A percentile compares a stretch with the other conserved stretches of the same genome.
Conservation (phyloP, 2,113 vertebrate genomes). For the Andinoacara biseriatus region DNA sequence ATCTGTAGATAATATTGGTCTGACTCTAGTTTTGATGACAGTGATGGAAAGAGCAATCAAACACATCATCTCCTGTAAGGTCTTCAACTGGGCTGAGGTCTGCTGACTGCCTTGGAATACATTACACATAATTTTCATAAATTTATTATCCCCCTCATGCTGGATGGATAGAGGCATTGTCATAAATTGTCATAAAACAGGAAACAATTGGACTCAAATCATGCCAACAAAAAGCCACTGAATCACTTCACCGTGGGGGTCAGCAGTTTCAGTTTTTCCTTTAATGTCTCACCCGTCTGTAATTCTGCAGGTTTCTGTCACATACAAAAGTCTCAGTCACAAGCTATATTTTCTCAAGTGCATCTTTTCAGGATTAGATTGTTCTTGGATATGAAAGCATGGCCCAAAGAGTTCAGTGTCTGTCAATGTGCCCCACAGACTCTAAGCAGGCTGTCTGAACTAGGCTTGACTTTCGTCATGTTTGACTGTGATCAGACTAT, state of each 20-base stretch:
- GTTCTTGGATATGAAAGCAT: background rate
- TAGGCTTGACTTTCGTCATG: conserved; percentile 5
- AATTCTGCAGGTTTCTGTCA: background rate
- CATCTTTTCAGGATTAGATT: background rate
- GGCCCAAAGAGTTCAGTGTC: background rate
- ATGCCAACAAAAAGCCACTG: background rate
- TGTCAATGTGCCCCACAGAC: background rate
- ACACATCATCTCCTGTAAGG: background rate
- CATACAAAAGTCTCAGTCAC: background rate
- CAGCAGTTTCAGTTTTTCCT: background rate
- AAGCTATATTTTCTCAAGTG: background rate
- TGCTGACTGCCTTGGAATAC: background rate
- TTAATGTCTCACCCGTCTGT: background rate
- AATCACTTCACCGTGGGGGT: background rate
- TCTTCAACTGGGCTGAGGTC: background rate
- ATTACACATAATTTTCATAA: background rate
- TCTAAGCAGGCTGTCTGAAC: background rate
- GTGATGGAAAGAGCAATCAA: background rate
- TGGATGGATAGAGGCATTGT: too few relatives aligned
- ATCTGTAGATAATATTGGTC: background rate
- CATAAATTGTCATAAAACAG: too few relatives aligned
- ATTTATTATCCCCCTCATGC: background rate
- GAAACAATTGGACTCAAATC: too few relatives aligned
- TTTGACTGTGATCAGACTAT: conserved; percentile 21
- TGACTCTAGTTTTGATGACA: background rate